phyloP scores from a whole-genome alignment of 2,888 invertebrate species.

The Agrochola circellaris region DNA sequence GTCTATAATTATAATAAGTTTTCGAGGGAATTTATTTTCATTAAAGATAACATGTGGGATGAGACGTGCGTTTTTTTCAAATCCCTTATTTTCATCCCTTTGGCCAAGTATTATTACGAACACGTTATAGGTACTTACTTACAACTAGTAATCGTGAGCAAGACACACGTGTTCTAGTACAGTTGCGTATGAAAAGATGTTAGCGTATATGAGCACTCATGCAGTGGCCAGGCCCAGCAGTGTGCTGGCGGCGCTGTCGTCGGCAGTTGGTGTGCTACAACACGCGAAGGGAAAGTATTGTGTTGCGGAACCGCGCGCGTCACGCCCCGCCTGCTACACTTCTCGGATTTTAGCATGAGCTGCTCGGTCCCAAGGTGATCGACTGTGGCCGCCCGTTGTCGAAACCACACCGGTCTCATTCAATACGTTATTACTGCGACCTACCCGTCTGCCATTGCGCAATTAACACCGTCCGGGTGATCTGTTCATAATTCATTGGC shows the following conservation, averaged over 20 bases:
- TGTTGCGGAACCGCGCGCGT: conserved; percentile 75
- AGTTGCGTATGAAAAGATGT: conserved; percentile 63
- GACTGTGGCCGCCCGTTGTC: conserved; percentile 69
- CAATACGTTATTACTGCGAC: conserved; percentile 60
- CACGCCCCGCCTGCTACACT: conserved; percentile 71
- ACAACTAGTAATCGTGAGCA: conserved; percentile 2
- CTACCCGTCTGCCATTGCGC: conserved; percentile 71
- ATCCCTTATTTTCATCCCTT: conserved; percentile 4
- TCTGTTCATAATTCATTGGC: conserved; percentile 55
- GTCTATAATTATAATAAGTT: conserved; percentile 73
- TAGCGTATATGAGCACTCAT: conserved; percentile 67
- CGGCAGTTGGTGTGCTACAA: conserved; percentile 62
- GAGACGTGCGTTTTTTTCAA: conserved; percentile 56
- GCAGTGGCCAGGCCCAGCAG: conserved; percentile 61
- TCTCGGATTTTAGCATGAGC: conserved; percentile 75
- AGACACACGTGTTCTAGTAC: conserved; percentile 24
- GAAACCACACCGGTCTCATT: conserved; percentile 68
- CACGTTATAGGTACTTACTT: not conserved
- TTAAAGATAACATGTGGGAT: conserved; percentile 76
- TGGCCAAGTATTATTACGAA: not conserved
- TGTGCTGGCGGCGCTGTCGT: conserved; percentile 64
- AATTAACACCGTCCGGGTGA: conserved; percentile 73
- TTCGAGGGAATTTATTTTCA: conserved; percentile 79
- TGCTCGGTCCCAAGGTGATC: conserved; percentile 83
- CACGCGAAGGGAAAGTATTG: conserved; percentile 79